Conservation (phyloP, 2,888 invertebrate species). For the Protophormia terraenovae region DNA sequence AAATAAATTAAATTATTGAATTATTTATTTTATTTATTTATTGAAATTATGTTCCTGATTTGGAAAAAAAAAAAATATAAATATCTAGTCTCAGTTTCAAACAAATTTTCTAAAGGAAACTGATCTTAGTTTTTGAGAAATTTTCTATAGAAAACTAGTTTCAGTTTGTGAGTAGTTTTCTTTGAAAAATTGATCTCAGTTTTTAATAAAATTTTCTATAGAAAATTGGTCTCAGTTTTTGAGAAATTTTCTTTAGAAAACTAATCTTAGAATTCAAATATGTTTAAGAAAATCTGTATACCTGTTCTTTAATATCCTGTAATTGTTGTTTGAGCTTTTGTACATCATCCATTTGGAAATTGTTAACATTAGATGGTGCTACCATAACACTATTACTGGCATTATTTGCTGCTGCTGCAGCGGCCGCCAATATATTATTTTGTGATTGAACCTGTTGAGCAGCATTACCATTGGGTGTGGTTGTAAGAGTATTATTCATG, state of each 20-base stretch:
- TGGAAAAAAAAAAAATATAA: too few species aligned
- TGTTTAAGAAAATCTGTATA: conserved; percentile 77
- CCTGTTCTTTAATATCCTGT: conserved; percentile 98
- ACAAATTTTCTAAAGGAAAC: too few species aligned
- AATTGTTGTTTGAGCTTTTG: conserved; percentile 96
- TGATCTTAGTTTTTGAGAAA: too few species aligned
- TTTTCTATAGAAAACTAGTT: too few species aligned
- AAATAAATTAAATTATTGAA: background rate
- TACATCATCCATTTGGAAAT: conserved; percentile 89
- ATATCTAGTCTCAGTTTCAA: too few species aligned
- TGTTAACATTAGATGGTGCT: conserved; percentile 83
- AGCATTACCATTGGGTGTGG: conserved; percentile 74
- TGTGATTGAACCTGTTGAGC: conserved; percentile 77
- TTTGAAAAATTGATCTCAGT: background rate
- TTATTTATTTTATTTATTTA: too few species aligned
- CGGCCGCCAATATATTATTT: conserved; percentile 74
- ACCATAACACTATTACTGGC: conserved; percentile 69
- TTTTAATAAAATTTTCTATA: background rate
- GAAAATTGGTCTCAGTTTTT: too few species aligned
- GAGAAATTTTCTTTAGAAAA: background rate
- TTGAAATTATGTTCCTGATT: too few species aligned
- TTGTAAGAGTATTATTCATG: conserved; percentile 79
- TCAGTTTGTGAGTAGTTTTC: background rate
- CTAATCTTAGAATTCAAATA: background rate
- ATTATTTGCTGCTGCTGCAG: conserved; percentile 69